Evolutionary conservation across 2,888 invertebrate genomes (phyloP).

Genomic region (Cerastis leucographa): DNA sequence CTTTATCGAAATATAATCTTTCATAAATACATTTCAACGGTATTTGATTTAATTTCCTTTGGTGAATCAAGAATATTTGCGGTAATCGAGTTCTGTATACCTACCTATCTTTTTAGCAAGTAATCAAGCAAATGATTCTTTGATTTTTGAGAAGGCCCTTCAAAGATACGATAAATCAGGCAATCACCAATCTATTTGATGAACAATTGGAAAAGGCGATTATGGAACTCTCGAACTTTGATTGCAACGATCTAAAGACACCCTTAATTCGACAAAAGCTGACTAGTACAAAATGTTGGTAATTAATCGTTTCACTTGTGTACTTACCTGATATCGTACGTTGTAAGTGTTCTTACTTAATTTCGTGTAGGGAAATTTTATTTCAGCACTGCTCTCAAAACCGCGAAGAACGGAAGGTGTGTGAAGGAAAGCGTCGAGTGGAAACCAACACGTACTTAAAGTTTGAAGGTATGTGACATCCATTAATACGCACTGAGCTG

Average conservation of each 20-base stretch:
- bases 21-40: background rate
- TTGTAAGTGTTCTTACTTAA: background rate
- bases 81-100: background rate
- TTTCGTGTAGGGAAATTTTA: background rate
- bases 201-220: background rate
- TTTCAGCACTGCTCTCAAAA: background rate
- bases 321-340: background rate
- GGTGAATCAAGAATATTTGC: background rate
- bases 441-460: background rate
- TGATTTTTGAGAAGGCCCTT: background rate
- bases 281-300: background rate
- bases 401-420: background rate
- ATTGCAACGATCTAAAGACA: background rate
- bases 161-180: background rate
- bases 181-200: background rate
- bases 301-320: background rate
- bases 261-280: background rate
- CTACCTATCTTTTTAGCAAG: background rate
- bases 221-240: background rate
- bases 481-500: background rate
- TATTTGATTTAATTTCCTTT: slow-evolving; percentile 23
- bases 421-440: background rate
- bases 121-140: background rate
- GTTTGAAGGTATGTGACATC: background rate
- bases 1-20: slow-evolving; percentile 19